Evolutionary conservation across 2,888 invertebrate species (phyloP).

Genomic region (Stenurella melanura): DNA sequence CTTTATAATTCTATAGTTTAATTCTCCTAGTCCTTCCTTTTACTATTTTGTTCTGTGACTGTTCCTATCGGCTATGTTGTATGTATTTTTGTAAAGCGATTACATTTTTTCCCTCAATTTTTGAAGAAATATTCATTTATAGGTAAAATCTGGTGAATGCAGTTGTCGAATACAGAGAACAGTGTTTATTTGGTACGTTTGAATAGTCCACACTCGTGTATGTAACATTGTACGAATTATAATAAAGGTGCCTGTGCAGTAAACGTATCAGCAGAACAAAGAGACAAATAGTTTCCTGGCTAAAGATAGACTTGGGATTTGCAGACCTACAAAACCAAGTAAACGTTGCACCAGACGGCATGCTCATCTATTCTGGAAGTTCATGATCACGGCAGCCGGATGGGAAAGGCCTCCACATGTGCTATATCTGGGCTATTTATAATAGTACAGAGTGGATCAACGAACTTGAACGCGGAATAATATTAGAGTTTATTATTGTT

Average conservation of each 20-base stretch:
- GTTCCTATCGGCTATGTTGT: no score
- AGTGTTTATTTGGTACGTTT: not conserved
- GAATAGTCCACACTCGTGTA: not conserved
- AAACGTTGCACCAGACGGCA: conserved; percentile 36
- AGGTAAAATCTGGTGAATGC: no score
- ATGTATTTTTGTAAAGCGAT: no score
- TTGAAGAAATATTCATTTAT: no score
- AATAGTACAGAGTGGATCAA: conserved; percentile 35
- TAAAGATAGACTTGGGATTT: conserved; percentile 39
- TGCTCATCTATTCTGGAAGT: conserved; percentile 34
- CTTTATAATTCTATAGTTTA: no score
- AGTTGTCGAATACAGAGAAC: not conserved
- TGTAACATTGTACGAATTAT: conserved; percentile 24
- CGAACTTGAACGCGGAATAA: conserved; percentile 10
- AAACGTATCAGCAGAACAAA: conserved; percentile 30
- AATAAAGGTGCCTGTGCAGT: conserved; percentile 12
- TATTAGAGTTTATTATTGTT: conserved; percentile 12
- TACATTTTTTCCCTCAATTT: no score
- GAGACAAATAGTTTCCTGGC: conserved; percentile 39
- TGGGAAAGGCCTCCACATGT: conserved; percentile 32
- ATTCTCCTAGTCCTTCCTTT: no score
- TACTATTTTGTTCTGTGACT: no score
- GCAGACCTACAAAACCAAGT: conserved; percentile 38
- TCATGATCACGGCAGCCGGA: conserved; percentile 38
- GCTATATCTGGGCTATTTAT: conserved; percentile 35